Evolutionary conservation across 2,888 invertebrate genomes (phyloP).

Genomic region (Torymus auratus): DNA sequence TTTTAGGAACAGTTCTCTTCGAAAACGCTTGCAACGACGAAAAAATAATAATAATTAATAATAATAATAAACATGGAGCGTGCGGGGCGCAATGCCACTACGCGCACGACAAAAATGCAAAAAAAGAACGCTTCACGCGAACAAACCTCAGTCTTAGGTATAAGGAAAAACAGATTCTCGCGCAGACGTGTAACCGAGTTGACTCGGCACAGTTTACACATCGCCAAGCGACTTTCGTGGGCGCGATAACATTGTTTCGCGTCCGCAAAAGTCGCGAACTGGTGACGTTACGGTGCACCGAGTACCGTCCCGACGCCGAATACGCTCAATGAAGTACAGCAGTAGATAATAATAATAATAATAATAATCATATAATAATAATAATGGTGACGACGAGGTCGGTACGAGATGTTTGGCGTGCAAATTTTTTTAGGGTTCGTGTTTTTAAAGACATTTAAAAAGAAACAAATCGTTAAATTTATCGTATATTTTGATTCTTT

Average conservation of each 20-base stretch:
- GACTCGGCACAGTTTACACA: not conserved
- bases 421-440: no score
- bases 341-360: conserved; percentile 56
- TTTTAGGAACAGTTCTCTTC: conserved; percentile 76
- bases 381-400: conserved; percentile 55
- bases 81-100: not conserved
- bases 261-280: conserved; percentile 40
- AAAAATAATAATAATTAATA: conserved; percentile 55
- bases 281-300: not conserved
- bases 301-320: conserved; percentile 65
- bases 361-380: conserved; percentile 57
- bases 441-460: no score
- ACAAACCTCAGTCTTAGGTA: conserved; percentile 73
- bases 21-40: conserved; percentile 71
- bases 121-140: conserved; percentile 61
- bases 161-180: conserved; percentile 65
- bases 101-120: conserved; percentile 59
- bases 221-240: conserved; percentile 65
- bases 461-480: not conserved
- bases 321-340: conserved; percentile 62
- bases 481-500: conserved; percentile 35
- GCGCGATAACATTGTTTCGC: conserved; percentile 63
- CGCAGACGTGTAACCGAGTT: conserved; percentile 46
- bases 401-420: conserved; percentile 60
- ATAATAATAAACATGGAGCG: conserved; percentile 36